Evolutionary conservation across 2,113 vertebrate genomes (phyloP).

Genomic region (Ictidomys tridecemlineatus): DNA sequence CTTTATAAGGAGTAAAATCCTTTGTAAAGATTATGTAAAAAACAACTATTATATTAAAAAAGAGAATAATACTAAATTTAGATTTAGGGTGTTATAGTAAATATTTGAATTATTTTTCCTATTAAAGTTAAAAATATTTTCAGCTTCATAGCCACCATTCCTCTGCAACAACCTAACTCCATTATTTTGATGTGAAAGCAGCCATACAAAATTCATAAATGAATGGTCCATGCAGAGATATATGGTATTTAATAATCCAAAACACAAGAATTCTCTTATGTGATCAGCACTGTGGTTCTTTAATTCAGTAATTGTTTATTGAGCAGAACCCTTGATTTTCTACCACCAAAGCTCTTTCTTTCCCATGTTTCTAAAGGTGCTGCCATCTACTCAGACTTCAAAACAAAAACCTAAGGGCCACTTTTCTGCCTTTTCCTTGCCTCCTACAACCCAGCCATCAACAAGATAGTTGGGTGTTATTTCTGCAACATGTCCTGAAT

Average conservation of each 20-base stretch:
- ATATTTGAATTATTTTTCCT: neutral
- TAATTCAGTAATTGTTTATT: neutral
- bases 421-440: neutral
- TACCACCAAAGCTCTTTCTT: neutral
- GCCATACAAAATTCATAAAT: neutral
- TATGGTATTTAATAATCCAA: neutral
- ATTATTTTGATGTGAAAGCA: neutral
- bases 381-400: neutral
- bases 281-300: neutral
- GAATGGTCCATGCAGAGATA: neutral
- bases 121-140: neutral
- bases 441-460: neutral
- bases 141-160: neutral
- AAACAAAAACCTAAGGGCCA: neutral
- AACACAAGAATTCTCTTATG: neutral
- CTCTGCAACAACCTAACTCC: neutral
- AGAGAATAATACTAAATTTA: neutral
- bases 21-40: neutral
- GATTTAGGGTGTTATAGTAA: neutral
- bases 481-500: neutral
- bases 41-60: neutral
- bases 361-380: neutral
- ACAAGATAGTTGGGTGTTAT: neutral
- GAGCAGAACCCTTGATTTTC: neutral
- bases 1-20: neutral